Percentiles rank a stretch among this genome's conserved stretches.
Conservation (phyloP, 2,113 vertebrate species). For the Sapayoa aenigma region DNA sequence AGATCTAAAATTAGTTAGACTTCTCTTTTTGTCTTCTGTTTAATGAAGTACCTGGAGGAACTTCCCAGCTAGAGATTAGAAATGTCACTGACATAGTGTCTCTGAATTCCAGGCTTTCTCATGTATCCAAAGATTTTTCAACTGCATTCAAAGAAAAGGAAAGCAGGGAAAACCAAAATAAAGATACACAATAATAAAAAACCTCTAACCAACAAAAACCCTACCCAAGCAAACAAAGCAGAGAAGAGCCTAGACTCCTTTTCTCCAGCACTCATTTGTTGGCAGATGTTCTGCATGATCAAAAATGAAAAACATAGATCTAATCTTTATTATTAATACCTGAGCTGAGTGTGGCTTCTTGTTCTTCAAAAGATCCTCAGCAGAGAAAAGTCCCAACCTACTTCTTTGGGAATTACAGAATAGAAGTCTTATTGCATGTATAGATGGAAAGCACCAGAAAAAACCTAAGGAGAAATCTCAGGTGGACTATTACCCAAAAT, state of each 20-base stretch:
- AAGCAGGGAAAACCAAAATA: not conserved
- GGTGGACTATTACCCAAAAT: not conserved
- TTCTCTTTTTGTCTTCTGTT: not conserved
- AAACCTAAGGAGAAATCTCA: not conserved
- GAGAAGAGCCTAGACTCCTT: not conserved
- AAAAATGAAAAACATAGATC: not conserved
- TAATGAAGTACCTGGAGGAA: constrained; percentile 17
- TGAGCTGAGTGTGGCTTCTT: not conserved
- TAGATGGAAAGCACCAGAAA: not conserved
- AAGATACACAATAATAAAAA: not conserved
- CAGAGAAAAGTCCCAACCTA: not conserved
- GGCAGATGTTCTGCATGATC: not conserved
- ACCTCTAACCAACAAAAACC: not conserved
- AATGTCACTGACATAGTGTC: not conserved
- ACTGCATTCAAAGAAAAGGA: not conserved
- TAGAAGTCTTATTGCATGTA: not conserved
- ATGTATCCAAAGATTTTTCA: not conserved
- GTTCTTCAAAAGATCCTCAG: not conserved
- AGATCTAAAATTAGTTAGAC: not conserved
- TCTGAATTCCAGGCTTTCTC: not conserved
- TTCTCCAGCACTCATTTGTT: not conserved
- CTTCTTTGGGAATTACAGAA: not conserved
- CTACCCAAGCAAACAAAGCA: not conserved
- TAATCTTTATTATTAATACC: not conserved
- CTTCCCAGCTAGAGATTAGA: not conserved